phyloP scores from a whole-genome alignment of 2,888 invertebrate genomes.

The Coelogynopora nodosa region DNA sequence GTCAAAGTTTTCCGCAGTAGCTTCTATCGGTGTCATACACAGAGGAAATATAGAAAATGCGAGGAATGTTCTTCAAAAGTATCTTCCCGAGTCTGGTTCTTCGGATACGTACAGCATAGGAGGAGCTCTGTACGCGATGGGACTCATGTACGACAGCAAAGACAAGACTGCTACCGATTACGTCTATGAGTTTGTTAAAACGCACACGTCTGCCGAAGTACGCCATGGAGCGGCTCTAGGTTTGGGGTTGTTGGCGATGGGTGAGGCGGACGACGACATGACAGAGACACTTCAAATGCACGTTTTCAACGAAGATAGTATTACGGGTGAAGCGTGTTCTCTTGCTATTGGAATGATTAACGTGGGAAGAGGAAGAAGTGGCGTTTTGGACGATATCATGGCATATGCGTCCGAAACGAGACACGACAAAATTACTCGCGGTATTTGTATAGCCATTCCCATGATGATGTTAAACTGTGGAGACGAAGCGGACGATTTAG shows the following conservation, averaged over 20 bases:
- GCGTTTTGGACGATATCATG: conserved; percentile 88
- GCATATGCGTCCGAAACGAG: conserved; percentile 88
- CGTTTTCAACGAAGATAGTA: conserved; percentile 95
- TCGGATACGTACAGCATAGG: conserved; percentile 67
- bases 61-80: conserved; percentile 91
- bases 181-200: conserved; percentile 85
- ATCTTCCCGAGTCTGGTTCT: conserved; percentile 88
- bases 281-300: conserved; percentile 94
- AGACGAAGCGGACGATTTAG: no score
- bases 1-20: conserved; percentile 97
- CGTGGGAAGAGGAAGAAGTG: conserved; percentile 85
- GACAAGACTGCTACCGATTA: conserved; percentile 90
- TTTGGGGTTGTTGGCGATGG: conserved; percentile 94
- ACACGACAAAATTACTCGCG: conserved; percentile 95
- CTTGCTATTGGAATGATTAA: conserved; percentile 99
- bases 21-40: conserved; percentile 93
- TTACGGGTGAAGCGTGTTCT: conserved; percentile 96
- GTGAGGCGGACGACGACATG: conserved; percentile 69
- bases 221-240: conserved; percentile 95
- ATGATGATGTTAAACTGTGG: no score
- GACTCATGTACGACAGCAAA: conserved; percentile 96
- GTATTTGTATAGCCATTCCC: no score
- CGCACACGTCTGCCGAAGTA: conserved; percentile 81
- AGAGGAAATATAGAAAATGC: conserved; percentile 95
- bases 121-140: conserved; percentile 74